Evolutionary conservation across 2,888 invertebrate genomes (phyloP).

Genomic region (Iphiclides podalirius): DNA sequence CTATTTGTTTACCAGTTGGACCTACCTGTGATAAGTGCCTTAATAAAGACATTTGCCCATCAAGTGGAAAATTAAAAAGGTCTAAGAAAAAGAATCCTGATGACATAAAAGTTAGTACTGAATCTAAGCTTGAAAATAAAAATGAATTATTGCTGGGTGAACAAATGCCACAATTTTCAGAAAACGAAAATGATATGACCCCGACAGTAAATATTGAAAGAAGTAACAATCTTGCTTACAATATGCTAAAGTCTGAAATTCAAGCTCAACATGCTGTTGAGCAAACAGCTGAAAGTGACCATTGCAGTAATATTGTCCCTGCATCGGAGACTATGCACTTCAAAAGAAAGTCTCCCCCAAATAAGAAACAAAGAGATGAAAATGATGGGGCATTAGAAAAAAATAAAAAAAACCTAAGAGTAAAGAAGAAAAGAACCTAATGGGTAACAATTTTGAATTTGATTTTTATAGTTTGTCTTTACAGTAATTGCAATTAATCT

Average conservation of each 20-base stretch:
- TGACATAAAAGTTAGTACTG: slow-evolving; percentile 35
- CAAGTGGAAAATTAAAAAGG: slow-evolving; percentile 61
- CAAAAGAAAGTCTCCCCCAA: slow-evolving; percentile 37
- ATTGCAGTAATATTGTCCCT: neutral
- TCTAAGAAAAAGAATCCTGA: slow-evolving; percentile 39
- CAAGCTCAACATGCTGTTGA: slow-evolving; percentile 9
- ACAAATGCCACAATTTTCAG: neutral
- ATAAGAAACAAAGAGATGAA: slow-evolving; percentile 26
- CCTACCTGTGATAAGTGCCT: slow-evolving; percentile 93
- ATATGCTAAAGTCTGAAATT: slow-evolving; percentile 1
- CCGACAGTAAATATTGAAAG: neutral
- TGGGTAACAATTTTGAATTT: too few relatives aligned
- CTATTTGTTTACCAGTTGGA: slow-evolving; percentile 89
- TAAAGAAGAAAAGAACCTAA: slow-evolving; percentile 29
- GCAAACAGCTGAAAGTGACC: neutral
- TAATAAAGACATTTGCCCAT: slow-evolving; percentile 91
- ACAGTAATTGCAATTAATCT: too few relatives aligned
- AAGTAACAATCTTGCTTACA: neutral
- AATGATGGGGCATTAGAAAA: slow-evolving; percentile 5
- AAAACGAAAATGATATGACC: neutral
- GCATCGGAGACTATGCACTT: slow-evolving; percentile 21
- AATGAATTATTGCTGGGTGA: slow-evolving; percentile 2
- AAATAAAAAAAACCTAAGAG: slow-evolving; percentile 26
- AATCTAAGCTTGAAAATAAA: slow-evolving; percentile 23
- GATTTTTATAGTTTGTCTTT: too few relatives aligned